Base-by-base conservation (phyloP, 2,888 invertebrate species). In the Empis stercorea region DNA sequence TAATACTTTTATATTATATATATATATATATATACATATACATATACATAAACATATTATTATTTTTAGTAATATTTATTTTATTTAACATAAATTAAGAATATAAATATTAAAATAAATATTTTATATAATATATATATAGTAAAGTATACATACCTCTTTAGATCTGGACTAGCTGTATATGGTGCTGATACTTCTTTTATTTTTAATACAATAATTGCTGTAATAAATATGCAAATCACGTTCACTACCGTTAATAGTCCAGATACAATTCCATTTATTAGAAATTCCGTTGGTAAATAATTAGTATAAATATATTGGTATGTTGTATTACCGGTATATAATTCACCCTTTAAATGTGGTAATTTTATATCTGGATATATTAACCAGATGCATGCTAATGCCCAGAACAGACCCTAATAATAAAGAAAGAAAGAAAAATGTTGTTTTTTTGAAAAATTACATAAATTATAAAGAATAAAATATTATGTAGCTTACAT, bases 161-260 rank as follows among this genome's bases (percentile, higher is more conserved):
- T 76, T 44, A 85, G 70, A 58, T 81, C 81, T 20, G 81, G 80
- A 51, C 81, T 81, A 1, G 83, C 83, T 0, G 84, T 84, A 57
- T 84, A 81, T 0, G 85, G 87, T 44, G 87, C 86, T 1, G 83
- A 82, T 10, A 87, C 86, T 68, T 87, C 87, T 64, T 88, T 88
- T 54, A 87, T 84, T 76, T 86, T 87, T 44, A 88, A 69, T 51
- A 87, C 81, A 52, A 85, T 74, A 56, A 87, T 79, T 3, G 86
- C 87, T 44, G 85, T 83, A 56, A 84, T 76, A 62, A 87, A 84
- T 60, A 89, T 88, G 66, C 87, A 86, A 59, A 82, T 75, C 50
- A 89, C 87, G 65, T 89, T 89, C 32, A 89, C 76, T 44, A 87
- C 73, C 3, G 87, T 87, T 45, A 89, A 67, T 52, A 83, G 78